A percentile compares a stretch with the other conserved stretches of the same genome.
These are phyloP conservation scores for Ectobius pallidus DNA, from an alignment of 2,888 invertebrate genomes.

Conservation along the genomic window DNA sequence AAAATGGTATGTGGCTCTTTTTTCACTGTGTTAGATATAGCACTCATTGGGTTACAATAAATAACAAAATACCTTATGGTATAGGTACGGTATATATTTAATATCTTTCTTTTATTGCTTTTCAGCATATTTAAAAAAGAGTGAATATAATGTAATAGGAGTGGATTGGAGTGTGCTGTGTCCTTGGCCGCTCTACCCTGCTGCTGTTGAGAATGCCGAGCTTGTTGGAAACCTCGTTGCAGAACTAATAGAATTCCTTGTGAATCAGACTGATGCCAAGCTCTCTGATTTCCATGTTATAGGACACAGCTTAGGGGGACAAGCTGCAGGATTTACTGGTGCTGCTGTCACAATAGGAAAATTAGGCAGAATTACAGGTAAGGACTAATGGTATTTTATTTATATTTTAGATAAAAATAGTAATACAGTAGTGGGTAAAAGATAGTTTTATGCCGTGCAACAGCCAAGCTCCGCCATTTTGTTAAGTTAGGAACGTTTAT, in stretches of 20 bases:
- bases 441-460: too few relatives aligned
- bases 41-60: too few relatives aligned
- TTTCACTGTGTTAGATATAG: too few relatives aligned
- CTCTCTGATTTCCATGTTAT: conserved; percentile 50
- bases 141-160: conserved; percentile 57
- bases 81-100: too few relatives aligned
- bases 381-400: too few relatives aligned
- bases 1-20: background rate
- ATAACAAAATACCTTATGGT: too few relatives aligned
- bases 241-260: conserved; percentile 50
- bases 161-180: conserved; percentile 58
- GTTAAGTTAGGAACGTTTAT: too few relatives aligned
- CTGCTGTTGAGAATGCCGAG: conserved; percentile 40
- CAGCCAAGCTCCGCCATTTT: too few relatives aligned
- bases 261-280: conserved; percentile 46
- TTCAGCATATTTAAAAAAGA: conserved; percentile 54
- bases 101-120: too few relatives aligned
- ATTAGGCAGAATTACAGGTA: conserved; percentile 54
- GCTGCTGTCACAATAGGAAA: conserved; percentile 46
- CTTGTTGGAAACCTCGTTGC: conserved; percentile 51
- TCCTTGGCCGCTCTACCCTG: conserved; percentile 45
- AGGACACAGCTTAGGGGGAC: conserved; percentile 55
- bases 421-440: too few relatives aligned
- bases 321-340: conserved; percentile 52
- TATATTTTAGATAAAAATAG: too few relatives aligned